These are phyloP conservation scores for Microplitis demolitor DNA, from an alignment of 1,140 invertebrate genomes.

Conservation along the genomic window DNA sequence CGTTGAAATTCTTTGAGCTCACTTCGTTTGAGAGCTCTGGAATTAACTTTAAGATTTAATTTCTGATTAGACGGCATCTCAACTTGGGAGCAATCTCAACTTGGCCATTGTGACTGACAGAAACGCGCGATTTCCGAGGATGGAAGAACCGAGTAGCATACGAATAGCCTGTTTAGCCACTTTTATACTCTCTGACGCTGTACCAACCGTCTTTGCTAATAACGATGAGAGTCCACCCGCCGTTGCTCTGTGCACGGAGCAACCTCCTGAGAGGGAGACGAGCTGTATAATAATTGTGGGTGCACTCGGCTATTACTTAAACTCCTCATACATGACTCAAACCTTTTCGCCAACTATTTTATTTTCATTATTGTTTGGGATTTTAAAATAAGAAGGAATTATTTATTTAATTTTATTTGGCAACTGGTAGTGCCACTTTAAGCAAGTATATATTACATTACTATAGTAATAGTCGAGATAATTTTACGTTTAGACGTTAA, in stretches of 20 bases:
- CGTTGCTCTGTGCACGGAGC: neutral
- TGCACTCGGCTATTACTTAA: too few relatives aligned
- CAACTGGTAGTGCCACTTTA: too few relatives aligned
- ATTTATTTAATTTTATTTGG: too few relatives aligned
- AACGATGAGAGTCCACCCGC: constrained; percentile 28
- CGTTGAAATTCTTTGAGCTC: constrained; percentile 17
- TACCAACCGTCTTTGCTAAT: constrained; percentile 48
- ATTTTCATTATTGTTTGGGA: too few relatives aligned
- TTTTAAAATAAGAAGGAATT: too few relatives aligned
- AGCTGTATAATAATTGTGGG: too few relatives aligned
- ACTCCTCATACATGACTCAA: too few relatives aligned
- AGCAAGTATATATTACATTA: neutral
- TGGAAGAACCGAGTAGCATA: constrained; percentile 58
- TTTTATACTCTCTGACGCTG: constrained; percentile 28
- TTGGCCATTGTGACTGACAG: constrained; percentile 59
- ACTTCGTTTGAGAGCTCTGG: constrained; percentile 35
- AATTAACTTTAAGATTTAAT: constrained; percentile 61
- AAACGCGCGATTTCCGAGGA: constrained; percentile 55
- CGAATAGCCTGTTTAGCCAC: constrained; percentile 56
- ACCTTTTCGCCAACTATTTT: too few relatives aligned
- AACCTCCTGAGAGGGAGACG: neutral
- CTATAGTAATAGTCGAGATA: constrained; percentile 8
- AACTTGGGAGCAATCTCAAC: constrained; percentile 46
- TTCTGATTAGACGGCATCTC: constrained; percentile 54
- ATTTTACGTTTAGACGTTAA: constrained; percentile 26